Evolutionary conservation across 1,140 invertebrate genomes (phyloP).

Genomic region (Lamellibrachia luymesi): DNA sequence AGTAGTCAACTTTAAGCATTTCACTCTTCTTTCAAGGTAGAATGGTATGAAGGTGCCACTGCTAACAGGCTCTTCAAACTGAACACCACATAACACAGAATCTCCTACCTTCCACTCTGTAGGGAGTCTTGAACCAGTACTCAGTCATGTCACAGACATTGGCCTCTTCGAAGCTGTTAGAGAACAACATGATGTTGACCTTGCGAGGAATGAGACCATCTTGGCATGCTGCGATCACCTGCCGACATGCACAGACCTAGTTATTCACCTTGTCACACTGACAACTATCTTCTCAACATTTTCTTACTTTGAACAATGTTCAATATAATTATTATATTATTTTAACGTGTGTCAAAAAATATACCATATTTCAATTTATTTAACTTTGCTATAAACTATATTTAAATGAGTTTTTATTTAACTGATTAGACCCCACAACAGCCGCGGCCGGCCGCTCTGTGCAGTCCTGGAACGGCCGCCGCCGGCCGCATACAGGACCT

Average conservation of each 20-base stretch:
- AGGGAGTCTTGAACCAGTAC: constrained; percentile 47
- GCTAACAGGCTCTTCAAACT: background rate
- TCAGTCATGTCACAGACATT: constrained; percentile 41
- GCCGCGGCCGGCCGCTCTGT: too few relatives aligned
- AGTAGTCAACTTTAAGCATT: background rate
- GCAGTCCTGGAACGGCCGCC: too few relatives aligned
- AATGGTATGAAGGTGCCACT: background rate
- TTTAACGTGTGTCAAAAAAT: too few relatives aligned
- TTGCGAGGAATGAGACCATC: constrained; percentile 39
- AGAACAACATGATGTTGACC: constrained; percentile 47
- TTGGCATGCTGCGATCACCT: constrained; percentile 46
- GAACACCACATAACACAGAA: background rate
- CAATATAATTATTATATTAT: too few relatives aligned
- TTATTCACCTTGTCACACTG: background rate
- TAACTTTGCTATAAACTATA: too few relatives aligned
- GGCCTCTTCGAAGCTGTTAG: constrained; percentile 38
- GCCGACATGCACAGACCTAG: constrained; percentile 12
- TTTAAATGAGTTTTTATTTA: too few relatives aligned
- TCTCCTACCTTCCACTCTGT: constrained; percentile 32
- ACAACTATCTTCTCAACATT: too few relatives aligned
- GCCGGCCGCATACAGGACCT: too few relatives aligned
- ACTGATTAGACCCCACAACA: too few relatives aligned
- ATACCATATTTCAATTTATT: too few relatives aligned
- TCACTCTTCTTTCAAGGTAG: background rate
- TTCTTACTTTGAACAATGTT: too few relatives aligned